Evolutionary conservation across 2,888 invertebrate species (phyloP).

Genomic region (Hirtodrosophila alboralis): DNA sequence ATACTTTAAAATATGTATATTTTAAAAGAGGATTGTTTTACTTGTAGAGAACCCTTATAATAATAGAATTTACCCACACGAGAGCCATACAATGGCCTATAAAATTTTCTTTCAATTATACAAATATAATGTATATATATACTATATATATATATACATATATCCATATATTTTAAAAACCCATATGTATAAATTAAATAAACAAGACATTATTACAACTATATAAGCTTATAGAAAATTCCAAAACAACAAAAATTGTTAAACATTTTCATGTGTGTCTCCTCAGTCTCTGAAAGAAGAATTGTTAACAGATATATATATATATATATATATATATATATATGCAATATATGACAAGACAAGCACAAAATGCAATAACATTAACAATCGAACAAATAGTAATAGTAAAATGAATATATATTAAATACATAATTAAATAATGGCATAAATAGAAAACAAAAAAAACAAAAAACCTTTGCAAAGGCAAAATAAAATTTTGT

Average conservation of each 20-base stretch:
- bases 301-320: slow-evolving; percentile 48
- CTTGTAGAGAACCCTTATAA: slow-evolving; percentile 15
- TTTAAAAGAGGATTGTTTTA: slow-evolving; percentile 9
- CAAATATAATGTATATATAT: slow-evolving; percentile 13
- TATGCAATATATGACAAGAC: slow-evolving; percentile 16
- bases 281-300: slow-evolving; percentile 23
- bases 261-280: slow-evolving; percentile 20
- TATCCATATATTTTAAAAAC: slow-evolving; percentile 8
- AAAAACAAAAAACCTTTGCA: slow-evolving; percentile 6
- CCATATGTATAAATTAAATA: slow-evolving; percentile 34
- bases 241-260: slow-evolving; percentile 37
- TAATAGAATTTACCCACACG: slow-evolving; percentile 18
- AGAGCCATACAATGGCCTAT: slow-evolving; percentile 31
- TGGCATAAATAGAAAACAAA: slow-evolving; percentile 8
- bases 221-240: slow-evolving; percentile 18
- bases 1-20: slow-evolving; percentile 22
- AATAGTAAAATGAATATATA: slow-evolving; percentile 11
- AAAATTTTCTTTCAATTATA: slow-evolving; percentile 3
- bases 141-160: slow-evolving; percentile 14
- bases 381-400: slow-evolving; percentile 19
- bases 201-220: slow-evolving; percentile 7
- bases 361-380: slow-evolving; percentile 21
- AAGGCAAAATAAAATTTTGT: slow-evolving; percentile 57
- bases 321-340: slow-evolving; percentile 11
- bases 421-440: slow-evolving; percentile 8